Conservation (phyloP, 2,888 invertebrate species). For the Cylindroiulus punctatus region DNA sequence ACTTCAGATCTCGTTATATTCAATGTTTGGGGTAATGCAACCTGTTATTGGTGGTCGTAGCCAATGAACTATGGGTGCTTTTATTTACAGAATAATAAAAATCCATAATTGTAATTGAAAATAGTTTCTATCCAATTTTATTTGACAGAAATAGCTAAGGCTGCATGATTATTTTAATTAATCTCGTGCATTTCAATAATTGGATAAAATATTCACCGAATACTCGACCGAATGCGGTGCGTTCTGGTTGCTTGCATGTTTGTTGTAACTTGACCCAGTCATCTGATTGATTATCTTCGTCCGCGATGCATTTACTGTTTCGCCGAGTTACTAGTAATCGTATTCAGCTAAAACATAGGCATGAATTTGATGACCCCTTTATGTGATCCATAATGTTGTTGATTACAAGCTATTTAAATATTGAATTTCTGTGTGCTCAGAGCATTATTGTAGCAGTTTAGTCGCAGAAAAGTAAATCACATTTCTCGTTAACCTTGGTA, state of each 20-base stretch:
- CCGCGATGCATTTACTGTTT: not conserved
- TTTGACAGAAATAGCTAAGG: not conserved
- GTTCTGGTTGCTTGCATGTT: not conserved
- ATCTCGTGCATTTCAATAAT: not conserved
- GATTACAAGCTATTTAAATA: conserved; percentile 7
- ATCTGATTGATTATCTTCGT: not conserved
- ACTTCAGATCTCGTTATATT: too few species aligned
- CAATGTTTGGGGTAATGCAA: too few species aligned
- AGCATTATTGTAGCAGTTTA: not conserved
- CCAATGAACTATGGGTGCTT: not conserved
- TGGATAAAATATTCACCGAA: not conserved
- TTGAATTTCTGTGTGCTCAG: not conserved
- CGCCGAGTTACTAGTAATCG: not conserved
- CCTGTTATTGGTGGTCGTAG: too few species aligned
- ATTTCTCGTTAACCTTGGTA: not conserved
- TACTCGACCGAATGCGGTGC: not conserved
- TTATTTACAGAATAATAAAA: not conserved
- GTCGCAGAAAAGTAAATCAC: not conserved
- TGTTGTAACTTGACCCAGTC: not conserved
- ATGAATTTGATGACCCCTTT: not conserved
- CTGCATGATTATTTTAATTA: not conserved
- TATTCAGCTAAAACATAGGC: not conserved
- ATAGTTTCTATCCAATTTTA: not conserved
- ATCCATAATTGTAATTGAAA: not conserved
- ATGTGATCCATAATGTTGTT: not conserved